A percentile compares a stretch with the other conserved stretches of the same genome.
Evolutionary conservation across 2,113 vertebrate genomes (phyloP).

Genomic region (Pristiophorus japonicus): DNA sequence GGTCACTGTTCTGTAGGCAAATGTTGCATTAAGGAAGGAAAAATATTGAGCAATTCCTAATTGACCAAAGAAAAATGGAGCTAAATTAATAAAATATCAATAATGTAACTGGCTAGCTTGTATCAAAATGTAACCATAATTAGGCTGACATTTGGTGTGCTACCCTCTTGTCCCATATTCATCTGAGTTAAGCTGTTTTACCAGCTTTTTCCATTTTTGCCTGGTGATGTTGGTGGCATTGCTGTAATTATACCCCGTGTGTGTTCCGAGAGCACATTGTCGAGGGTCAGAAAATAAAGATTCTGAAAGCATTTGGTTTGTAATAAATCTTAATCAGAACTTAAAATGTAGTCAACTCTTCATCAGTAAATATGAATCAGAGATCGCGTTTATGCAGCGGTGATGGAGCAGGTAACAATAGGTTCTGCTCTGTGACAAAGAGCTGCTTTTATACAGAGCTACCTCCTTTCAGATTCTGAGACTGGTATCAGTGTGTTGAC

Average conservation of each 20-base stretch:
- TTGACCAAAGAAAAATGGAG: neutral
- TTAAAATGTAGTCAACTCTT: neutral
- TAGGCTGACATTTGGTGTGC: neutral
- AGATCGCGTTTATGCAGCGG: neutral
- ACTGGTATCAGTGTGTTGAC: neutral
- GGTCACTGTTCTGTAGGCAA: neutral
- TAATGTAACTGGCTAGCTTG: neutral
- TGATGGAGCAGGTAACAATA: neutral
- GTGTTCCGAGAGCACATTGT: neutral
- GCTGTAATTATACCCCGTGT: neutral
- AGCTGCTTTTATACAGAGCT: neutral
- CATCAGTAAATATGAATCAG: neutral
- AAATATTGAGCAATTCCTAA: neutral
- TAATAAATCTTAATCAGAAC: neutral
- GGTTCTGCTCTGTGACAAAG: neutral
- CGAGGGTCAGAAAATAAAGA: neutral
- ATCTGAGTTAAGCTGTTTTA: neutral
- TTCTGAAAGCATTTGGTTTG: neutral
- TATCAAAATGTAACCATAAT: neutral
- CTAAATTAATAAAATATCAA: neutral
- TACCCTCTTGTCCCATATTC: neutral
- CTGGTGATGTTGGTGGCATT: neutral
- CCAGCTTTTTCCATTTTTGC: neutral
- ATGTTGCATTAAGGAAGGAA: neutral
- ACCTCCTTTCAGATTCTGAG: neutral